Evolutionary conservation across 2,113 vertebrate species (phyloP), one percentile per base, ranked within the genome.

Genomic region (Myotis davidii): DNA sequence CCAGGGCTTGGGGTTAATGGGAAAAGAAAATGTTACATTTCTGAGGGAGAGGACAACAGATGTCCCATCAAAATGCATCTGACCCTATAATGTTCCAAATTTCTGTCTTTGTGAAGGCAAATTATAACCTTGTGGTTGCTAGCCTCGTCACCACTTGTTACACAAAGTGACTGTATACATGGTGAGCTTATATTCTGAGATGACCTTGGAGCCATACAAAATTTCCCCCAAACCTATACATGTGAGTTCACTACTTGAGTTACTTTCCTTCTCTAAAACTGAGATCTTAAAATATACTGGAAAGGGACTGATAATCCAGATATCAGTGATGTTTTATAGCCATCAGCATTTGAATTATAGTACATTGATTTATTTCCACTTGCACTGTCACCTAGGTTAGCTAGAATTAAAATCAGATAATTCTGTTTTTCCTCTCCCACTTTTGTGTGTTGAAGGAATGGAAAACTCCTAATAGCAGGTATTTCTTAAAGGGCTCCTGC

Each of bases 21-120:
- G 81, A 90, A 95, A 96, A 96, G 91, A 92, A 97, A 96, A 97
- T 52, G 81, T 64, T 90, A 48, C 42, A n/a, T 92, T 94, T 94
- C 94, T 76, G 65, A 92, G 81, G 88, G 67, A 93, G 37, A 92
- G 11, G 27, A 93, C 34, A 95, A 92, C 84, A 96, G 97, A 97
- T 96, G 87, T 93, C 67, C 88, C 82, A 95, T 92, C 76, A 92
- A 96, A 95, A 78, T 95, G 67, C n/a, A 78, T 76, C 81, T 96
- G 90, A 96, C 81, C 59, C 87, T 64, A 52, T 73, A 95, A 94
- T 85, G 65, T 37, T 96, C 79, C 61, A 85, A 85, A 87, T 95
- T 85, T 91, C 69, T 96, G 84, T 85, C 94, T 96, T 94, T 92
- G 32, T 87, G 76, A 91, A 92, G 89, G 91, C 56, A 89, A 94